Percentiles rank a stretch among this genome's conserved stretches.
Conservation (phyloP, 2,797 vertebrate genomes). For the Phoebastria nigripes region DNA sequence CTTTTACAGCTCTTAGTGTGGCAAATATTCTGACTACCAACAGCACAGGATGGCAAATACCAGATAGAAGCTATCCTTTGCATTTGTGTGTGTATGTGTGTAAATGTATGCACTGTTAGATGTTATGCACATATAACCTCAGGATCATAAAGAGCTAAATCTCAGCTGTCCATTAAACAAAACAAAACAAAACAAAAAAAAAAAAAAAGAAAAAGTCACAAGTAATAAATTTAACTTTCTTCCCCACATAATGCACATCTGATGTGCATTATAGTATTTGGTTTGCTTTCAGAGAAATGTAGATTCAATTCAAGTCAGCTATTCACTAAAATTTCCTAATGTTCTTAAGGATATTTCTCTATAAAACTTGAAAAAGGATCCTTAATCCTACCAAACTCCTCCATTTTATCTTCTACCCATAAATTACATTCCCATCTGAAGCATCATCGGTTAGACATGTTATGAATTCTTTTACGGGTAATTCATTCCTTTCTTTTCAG, state of each 20-base stretch:
- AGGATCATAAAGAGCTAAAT: not conserved
- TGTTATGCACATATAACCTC: not conserved
- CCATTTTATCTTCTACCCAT: slow-evolving; percentile 13
- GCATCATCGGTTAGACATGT: not conserved
- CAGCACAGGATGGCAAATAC: not conserved
- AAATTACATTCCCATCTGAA: slow-evolving; percentile 13
- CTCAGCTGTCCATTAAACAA: not conserved
- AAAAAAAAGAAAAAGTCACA: not conserved
- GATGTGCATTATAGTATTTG: not conserved
- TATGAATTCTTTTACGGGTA: not conserved
- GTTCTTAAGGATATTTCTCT: not conserved
- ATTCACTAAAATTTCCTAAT: not conserved
- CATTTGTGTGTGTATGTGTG: not conserved
- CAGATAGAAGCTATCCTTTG: not conserved
- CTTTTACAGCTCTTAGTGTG: not conserved
- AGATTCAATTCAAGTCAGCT: not conserved
- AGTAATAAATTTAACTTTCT: not conserved
- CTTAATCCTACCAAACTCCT: not conserved
- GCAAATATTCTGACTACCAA: not conserved
- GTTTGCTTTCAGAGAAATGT: not conserved
- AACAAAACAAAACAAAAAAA: no score
- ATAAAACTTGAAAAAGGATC: not conserved
- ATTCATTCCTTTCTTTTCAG: slow-evolving; percentile 17
- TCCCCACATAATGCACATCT: not conserved
- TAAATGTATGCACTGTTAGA: not conserved